Evolutionary conservation across 1,140 invertebrate species (phyloP).

Genomic region (Neuroterus valhalla): DNA sequence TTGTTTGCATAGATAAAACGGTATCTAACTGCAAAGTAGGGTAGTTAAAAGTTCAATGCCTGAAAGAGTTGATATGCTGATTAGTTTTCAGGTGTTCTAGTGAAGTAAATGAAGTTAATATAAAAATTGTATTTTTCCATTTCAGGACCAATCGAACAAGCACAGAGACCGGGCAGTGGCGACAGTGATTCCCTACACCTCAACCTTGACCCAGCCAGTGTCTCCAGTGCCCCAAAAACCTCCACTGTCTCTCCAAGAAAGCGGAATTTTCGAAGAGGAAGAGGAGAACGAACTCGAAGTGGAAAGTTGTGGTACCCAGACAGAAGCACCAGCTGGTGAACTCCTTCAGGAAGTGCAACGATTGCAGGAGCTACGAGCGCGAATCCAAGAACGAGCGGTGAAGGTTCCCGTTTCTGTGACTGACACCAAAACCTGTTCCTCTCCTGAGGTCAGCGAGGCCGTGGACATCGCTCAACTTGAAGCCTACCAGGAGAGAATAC

Average conservation of each 20-base stretch:
- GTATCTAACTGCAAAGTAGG: neutral
- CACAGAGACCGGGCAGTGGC: constrained; percentile 66
- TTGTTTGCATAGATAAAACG: constrained; percentile 1
- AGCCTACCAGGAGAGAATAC: constrained; percentile 56
- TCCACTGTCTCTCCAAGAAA: constrained; percentile 73
- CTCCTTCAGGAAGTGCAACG: constrained; percentile 68
- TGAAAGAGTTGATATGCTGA: neutral
- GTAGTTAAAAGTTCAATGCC: neutral
- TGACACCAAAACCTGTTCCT: constrained; percentile 49
- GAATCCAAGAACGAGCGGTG: constrained; percentile 66
- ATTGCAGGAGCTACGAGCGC: constrained; percentile 64
- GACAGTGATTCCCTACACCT: constrained; percentile 67
- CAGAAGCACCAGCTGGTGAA: constrained; percentile 66
- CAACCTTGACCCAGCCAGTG: constrained; percentile 50
- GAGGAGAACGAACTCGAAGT: constrained; percentile 60
- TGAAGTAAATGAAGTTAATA: neutral
- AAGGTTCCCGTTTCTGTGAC: constrained; percentile 51
- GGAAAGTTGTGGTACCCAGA: constrained; percentile 66
- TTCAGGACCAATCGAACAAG: constrained; percentile 59
- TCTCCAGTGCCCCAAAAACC: constrained; percentile 60
- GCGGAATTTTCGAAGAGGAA: constrained; percentile 74
- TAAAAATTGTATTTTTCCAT: constrained; percentile 3
- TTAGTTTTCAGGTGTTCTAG: too few species aligned
- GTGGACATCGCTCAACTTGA: constrained; percentile 42
- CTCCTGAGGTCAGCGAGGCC: constrained; percentile 31